Evolutionary conservation across 2,888 invertebrate species (phyloP), one percentile per base, ranked within the genome.

Genomic region (Dolichomitus sp.): DNA sequence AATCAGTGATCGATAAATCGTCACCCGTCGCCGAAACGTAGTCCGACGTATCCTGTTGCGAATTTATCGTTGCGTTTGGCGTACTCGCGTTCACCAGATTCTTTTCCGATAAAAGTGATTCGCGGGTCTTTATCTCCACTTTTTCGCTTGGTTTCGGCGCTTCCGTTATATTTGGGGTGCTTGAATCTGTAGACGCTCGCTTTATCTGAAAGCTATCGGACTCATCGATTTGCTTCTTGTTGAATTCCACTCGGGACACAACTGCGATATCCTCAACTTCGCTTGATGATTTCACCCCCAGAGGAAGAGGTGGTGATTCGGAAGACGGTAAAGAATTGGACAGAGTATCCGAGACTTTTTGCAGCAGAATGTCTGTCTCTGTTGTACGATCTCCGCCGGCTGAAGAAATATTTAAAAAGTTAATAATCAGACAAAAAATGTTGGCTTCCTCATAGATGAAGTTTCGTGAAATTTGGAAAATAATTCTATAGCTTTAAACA

Each of bases 261-360:
- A 23, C 9, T 2, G 33, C 68, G 30, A 68, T 12, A 40, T 74
- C 59, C 19, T 72, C 72, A 14, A 30, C 4, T 12, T 45, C 59
- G 14, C 1, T n/a, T 3, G 61, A 30, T 12, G 19, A 14, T 33
- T 48, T 23, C 5, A 30, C 9, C 23, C 7, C n/a, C 14, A 61
- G 59, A 37, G 5, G 19, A 23, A 59, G 19, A n/a, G 42, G 14
- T 1, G 85, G 75, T 6, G 85, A 78, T 45, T 82, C 69, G 54
- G 69, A 14, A 11, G 65, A 54, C 9, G 91, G 87, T 4, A 89
- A 45, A 52, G 90, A 84, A 77, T 85, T 88, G n/a, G 91, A 91
- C 27, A 93, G 81, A 0, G 93, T 92, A 40, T 92, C 92, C 14
- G 93, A 93, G 4, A 93, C 93, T 84, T 92, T 92, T 68, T 91